Evolutionary conservation across 2,888 invertebrate genomes (phyloP).

Genomic region (Troides oblongomaculatus): DNA sequence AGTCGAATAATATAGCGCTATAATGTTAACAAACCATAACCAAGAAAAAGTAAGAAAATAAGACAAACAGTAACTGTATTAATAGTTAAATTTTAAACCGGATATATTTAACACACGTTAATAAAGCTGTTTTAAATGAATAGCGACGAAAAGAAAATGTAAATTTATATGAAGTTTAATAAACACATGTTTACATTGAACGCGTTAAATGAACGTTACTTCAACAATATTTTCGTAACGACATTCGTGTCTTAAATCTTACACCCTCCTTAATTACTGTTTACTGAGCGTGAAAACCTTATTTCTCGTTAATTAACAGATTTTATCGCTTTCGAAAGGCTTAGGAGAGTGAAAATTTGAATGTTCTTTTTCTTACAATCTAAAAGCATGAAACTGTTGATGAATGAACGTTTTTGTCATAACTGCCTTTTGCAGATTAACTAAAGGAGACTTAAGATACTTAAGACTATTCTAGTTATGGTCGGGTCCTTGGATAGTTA

Average conservation of each 20-base stretch:
- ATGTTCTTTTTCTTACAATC: background rate
- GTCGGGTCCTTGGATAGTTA: no score
- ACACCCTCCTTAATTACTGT: constrained; percentile 19
- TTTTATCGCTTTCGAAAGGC: constrained; percentile 12
- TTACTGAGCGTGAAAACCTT: constrained; percentile 17
- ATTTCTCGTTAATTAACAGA: constrained; percentile 22
- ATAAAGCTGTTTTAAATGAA: no score
- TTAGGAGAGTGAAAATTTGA: constrained; percentile 2
- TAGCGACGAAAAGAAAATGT: background rate
- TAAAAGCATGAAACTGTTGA: background rate
- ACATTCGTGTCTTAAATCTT: constrained; percentile 10
- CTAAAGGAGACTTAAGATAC: no score
- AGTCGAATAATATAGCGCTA: no score
- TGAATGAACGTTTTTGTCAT: background rate
- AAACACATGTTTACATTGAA: background rate
- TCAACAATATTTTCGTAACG: constrained; percentile 11
- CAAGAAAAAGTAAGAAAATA: no score
- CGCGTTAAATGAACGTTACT: background rate
- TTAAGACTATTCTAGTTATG: no score
- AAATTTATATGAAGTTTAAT: background rate
- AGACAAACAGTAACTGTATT: no score
- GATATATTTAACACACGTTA: no score
- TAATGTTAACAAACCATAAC: no score
- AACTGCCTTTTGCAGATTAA: no score
- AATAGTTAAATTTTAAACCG: no score